Evolutionary conservation across 1,140 invertebrate species (phyloP), one percentile per base, ranked within the genome.

Genomic region (Ericerus pela): DNA sequence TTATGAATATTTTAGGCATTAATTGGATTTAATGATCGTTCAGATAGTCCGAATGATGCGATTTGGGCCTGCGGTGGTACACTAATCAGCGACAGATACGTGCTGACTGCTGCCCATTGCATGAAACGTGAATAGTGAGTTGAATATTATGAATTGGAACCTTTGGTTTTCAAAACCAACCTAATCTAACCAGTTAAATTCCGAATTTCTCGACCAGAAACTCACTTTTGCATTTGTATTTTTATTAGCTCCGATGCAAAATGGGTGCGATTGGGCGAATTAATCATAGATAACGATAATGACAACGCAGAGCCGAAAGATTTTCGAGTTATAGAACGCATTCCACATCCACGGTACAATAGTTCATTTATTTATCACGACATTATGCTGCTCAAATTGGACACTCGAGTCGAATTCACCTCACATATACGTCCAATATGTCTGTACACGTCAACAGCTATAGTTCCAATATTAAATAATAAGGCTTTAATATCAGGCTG

Each of bases 61-160:
- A 31, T 20, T 1, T 56, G 57, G 56, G 38, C n/a, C 58, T 88
- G 84, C 62, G 82, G 81, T 1, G 82, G 73, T 0, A 77, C 79
- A 1, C 68, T 85, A 11, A 82, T 85, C 63, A 85, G 79, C 62
- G 76, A 79, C 57, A 73, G 71, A 71, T 82, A 81, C 62, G 68
- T 84, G 5, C 58, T 84, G 38, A 82, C 81, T 0, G 83, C 83
- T 0, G 79, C 81, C 0, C 83, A 85, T 64, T 85, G 83, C 59
- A 74, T 84, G 31, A 76, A 79, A 1, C 27, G 14, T 28, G 11
- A 30, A 18, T 26, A 27, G 62, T 62, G 37, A 63, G 61, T 61
- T 38, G 53, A 14, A 24, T 16, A 41, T 6, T 41, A 41, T 41
- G 6, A 4, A 12, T 41, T 41, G 37, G 5, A n/a, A n/a, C n/a